Evolutionary conservation across 2,888 invertebrate species (phyloP).

Genomic region (Torymus aiolomorphi): DNA sequence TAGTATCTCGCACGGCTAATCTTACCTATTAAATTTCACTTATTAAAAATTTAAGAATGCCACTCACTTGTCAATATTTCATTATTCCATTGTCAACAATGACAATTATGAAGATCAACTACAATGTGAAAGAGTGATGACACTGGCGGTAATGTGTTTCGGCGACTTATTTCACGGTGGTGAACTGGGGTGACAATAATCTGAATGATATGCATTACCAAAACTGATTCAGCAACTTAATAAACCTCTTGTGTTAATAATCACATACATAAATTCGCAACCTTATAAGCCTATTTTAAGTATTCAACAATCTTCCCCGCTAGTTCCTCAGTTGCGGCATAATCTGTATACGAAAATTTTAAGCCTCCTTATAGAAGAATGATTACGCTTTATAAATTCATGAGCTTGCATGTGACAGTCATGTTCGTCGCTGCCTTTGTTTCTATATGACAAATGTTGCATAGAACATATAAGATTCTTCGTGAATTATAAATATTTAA

Average conservation of each 20-base stretch:
- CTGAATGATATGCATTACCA: slow-evolving; percentile 12
- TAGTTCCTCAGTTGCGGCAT: slow-evolving; percentile 16
- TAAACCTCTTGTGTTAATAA: slow-evolving; percentile 22
- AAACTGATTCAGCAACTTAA: slow-evolving; percentile 17
- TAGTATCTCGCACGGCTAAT: no score
- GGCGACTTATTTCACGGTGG: no score
- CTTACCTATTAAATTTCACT: no score
- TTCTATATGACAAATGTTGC: no score
- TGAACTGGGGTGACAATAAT: not conserved
- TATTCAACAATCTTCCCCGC: slow-evolving; percentile 29
- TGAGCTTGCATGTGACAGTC: no score
- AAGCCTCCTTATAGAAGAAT: slow-evolving; percentile 25
- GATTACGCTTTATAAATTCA: slow-evolving; percentile 27
- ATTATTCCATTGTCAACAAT: no score
- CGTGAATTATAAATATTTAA: not conserved
- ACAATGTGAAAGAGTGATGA: no score
- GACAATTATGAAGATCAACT: no score
- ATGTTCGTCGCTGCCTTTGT: no score
- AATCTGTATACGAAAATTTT: slow-evolving; percentile 23
- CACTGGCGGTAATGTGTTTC: no score
- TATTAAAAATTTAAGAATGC: no score
- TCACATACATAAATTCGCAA: slow-evolving; percentile 35
- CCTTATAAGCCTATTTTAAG: slow-evolving; percentile 25
- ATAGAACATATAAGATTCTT: not conserved
- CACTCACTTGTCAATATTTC: no score